Evolutionary conservation across 2,113 vertebrate genomes (phyloP).

Genomic region (Himantopus leucocephalus): DNA sequence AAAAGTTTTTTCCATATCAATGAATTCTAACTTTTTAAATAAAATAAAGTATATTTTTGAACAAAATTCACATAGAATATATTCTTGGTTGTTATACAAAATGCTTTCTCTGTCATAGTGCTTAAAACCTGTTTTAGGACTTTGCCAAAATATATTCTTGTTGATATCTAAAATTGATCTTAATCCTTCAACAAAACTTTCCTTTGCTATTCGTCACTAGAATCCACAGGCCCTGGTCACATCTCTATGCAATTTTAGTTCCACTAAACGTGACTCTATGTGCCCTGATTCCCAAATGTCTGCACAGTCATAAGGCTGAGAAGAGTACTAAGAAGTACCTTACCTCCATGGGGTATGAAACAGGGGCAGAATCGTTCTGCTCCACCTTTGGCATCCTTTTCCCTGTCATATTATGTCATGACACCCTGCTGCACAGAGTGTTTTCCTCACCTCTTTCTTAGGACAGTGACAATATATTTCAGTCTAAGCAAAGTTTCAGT

Average conservation of each 20-base stretch:
- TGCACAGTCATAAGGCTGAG: neutral
- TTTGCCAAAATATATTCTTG: neutral
- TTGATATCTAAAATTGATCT: neutral
- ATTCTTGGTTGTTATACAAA: neutral
- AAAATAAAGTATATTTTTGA: neutral
- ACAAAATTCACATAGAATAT: neutral
- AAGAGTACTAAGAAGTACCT: neutral
- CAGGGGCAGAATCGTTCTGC: neutral
- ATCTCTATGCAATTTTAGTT: neutral
- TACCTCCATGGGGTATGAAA: neutral
- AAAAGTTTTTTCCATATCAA: neutral
- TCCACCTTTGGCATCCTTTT: neutral
- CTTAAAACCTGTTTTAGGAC: neutral
- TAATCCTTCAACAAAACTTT: neutral
- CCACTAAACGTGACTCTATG: neutral
- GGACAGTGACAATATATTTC: neutral
- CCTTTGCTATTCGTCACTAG: neutral
- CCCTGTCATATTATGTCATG: neutral
- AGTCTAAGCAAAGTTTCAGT: neutral
- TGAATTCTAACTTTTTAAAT: neutral
- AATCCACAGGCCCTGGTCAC: neutral
- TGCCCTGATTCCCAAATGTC: neutral
- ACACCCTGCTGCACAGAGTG: neutral
- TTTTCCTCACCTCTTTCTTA: neutral
- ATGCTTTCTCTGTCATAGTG: neutral